These are phyloP conservation scores for Amphipoea lucens DNA, from an alignment of 2,888 invertebrate species.

Conservation along the genomic window DNA sequence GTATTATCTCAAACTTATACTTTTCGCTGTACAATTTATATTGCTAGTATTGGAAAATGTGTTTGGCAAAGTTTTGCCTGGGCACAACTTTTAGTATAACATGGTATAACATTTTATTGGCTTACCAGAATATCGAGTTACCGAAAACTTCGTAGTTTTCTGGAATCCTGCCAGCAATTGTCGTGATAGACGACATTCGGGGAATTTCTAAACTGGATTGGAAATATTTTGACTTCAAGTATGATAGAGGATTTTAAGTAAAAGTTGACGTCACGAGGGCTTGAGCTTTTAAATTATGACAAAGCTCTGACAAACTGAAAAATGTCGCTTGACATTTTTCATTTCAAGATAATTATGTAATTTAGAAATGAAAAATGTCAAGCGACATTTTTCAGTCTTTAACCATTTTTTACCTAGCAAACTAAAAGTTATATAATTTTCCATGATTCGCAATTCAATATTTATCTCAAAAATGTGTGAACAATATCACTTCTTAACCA, in stretches of 20 bases:
- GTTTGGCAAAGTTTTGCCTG: neutral
- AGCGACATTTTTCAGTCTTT: too few relatives aligned
- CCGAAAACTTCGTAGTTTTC: conserved; percentile 22
- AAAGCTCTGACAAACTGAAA: neutral
- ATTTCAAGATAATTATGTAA: neutral
- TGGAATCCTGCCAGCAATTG: conserved; percentile 36
- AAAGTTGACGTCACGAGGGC: neutral
- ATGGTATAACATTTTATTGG: conserved; percentile 48
- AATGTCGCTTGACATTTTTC: neutral
- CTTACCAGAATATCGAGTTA: conserved; percentile 14
- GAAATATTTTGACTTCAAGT: conserved; percentile 27
- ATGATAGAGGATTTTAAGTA: conserved; percentile 3
- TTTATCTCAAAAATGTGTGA: neutral
- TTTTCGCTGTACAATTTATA: conserved; percentile 15
- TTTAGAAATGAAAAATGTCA: too few relatives aligned
- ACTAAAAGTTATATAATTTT: neutral
- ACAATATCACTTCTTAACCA: neutral
- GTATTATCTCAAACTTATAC: conserved; percentile 9
- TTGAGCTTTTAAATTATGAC: neutral
- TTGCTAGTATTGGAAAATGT: conserved; percentile 32
- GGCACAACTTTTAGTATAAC: conserved; percentile 17
- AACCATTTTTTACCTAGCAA: neutral
- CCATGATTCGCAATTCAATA: too few relatives aligned
- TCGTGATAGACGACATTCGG: conserved; percentile 19
- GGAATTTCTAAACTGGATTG: neutral